Evolutionary conservation across 2,888 invertebrate genomes (phyloP), one percentile per base, ranked within the genome.

Genomic region (Trichacis sp.): DNA sequence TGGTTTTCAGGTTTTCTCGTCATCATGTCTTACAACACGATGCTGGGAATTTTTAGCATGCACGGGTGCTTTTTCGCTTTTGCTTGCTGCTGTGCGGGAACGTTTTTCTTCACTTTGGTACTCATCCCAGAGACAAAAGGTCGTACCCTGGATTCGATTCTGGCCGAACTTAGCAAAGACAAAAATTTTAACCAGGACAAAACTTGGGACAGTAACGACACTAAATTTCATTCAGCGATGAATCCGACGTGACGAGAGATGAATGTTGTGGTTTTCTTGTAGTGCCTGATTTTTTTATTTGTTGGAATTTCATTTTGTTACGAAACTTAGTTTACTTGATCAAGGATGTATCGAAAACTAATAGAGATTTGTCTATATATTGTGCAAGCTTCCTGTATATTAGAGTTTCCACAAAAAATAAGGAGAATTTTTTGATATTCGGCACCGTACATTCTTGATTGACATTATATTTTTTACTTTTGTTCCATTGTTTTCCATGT

Each of bases 61-160:
- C 68, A 78, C 46, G 80, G 78, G 1, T 83, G 81, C 45, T 84
- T 84, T 62, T 78, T 79, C 12, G 12, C 82, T 0, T 68, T 84
- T 9, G 72, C 76, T 0, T 47, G 42, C 0, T 77, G 61, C 18
- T 83, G 83, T 61, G 62, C 63, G 1, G 47, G 17, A 1, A 75
- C 53, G 1, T 78, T 79, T 48, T 1, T 76, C 0, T 82, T 83
- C 15, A 66, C 73, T 1, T 68, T 74, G 2, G 1, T 73, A 0
- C 18, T 82, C 11, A 36, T 83, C 0, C 83, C 83, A 0, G 83
- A 83, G 58, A 83, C 83, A 1, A 83, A 81, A 46, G 83, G 83
- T 1, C 67, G 72, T n/a, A 70, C 73, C 0, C 68, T 81, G 11
- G 79, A 84, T 46, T 68, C 75, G 0, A 83, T 84, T 30, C 43